Evolutionary conservation across 2,797 vertebrate genomes (phyloP).

Genomic region (Sorex maritimensis): DNA sequence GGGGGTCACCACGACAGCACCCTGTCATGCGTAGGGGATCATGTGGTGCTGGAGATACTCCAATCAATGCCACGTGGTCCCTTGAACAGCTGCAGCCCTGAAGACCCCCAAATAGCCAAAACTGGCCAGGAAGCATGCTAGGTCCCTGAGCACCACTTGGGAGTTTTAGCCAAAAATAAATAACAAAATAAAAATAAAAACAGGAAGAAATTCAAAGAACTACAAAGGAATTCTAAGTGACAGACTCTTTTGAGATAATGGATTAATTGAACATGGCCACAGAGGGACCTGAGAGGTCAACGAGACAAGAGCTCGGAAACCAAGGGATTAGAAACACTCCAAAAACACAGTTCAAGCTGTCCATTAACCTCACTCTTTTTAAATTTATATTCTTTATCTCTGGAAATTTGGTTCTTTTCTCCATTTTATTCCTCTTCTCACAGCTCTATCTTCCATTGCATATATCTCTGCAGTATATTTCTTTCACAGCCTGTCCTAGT

Average conservation of each 20-base stretch:
- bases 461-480: too few relatives aligned
- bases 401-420: slow-evolving; percentile 32
- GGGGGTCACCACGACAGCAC: too few relatives aligned
- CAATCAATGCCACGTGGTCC: too few relatives aligned
- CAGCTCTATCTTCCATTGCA: too few relatives aligned
- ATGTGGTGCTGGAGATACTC: not conserved
- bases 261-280: not conserved
- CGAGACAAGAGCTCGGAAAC: not conserved
- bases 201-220: not conserved
- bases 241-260: not conserved
- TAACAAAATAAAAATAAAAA: too few relatives aligned
- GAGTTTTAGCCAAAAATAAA: too few relatives aligned
- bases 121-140: too few relatives aligned
- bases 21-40: too few relatives aligned
- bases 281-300: not conserved
- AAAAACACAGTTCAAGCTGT: not conserved
- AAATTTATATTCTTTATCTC: slow-evolving; percentile 28
- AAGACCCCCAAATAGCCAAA: too few relatives aligned
- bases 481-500: too few relatives aligned
- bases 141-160: too few relatives aligned
- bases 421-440: not conserved
- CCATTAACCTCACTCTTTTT: not conserved
- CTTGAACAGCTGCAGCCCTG: too few relatives aligned
- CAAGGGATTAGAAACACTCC: not conserved
- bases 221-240: slow-evolving; percentile 44